These are phyloP conservation scores for Gobionotothen gibberifrons DNA, from an alignment of 2,797 vertebrate species.

Conservation along the genomic window DNA sequence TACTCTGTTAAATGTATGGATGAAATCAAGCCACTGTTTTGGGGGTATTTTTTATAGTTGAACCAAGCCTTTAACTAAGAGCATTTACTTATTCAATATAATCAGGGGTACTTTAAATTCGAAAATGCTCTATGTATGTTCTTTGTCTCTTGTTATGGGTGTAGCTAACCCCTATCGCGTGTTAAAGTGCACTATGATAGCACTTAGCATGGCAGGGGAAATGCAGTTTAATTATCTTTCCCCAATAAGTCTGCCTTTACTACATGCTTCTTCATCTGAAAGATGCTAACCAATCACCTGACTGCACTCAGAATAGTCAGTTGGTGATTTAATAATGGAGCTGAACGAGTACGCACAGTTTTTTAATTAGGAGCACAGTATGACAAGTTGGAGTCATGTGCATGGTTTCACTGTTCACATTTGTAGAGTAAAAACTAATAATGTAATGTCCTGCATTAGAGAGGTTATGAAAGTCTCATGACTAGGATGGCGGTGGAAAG, in stretches of 20 bases:
- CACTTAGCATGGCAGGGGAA: not conserved
- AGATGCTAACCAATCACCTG: conserved; percentile 56
- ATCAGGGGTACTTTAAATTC: not conserved
- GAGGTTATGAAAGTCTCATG: conserved; percentile 49
- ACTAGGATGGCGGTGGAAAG: conserved; percentile 28
- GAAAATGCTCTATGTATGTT: not conserved
- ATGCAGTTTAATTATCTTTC: not conserved
- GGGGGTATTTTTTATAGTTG: not conserved
- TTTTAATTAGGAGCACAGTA: conserved; percentile 71
- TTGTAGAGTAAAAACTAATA: conserved; percentile 57
- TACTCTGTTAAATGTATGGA: not conserved
- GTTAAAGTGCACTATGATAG: conserved; percentile 1
- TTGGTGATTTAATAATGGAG: conserved; percentile 71
- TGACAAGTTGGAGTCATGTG: conserved; percentile 77
- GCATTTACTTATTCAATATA: not conserved
- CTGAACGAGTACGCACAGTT: conserved; percentile 67
- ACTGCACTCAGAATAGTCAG: conserved; percentile 51
- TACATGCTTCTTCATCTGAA: not conserved
- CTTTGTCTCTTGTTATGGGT: not conserved
- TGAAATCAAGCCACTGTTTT: not conserved
- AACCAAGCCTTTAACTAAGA: not conserved
- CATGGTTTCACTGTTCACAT: conserved; percentile 50
- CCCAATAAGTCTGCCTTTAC: not conserved
- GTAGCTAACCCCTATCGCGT: not conserved
- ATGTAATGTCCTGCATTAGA: conserved; percentile 54